Base-by-base conservation (phyloP, 2,797 vertebrate species). In the Propithecus deckenii region DNA sequence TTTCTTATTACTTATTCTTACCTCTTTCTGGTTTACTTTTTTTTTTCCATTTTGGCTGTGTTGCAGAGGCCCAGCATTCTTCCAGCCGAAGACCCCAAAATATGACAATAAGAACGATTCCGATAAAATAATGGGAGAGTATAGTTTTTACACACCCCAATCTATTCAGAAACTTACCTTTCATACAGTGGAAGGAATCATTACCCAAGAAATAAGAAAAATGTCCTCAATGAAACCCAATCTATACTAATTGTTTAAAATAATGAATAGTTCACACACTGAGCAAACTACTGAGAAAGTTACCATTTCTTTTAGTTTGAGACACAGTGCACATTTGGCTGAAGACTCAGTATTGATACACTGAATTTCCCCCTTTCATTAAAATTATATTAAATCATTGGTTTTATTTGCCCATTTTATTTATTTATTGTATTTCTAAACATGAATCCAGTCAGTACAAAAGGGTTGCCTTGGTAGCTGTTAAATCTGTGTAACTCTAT, bases 91-190 rank as follows among this genome's bases (percentile, higher is more conserved):
- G 14, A 63, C 5, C 2, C 4, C n/a, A 72, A 93, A 75, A 55
- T 76, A 86, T 15, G n/a, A 59, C 20, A 46, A 3, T 22, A 88
- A 94, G 48, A 95, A 72, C 0, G 67, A 79, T 67, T 89, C 55
- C 55, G 35, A 28, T 22, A n/a, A 95, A 67, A 57, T 30, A 81
- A 55, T 72, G 9, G 4, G 14, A 55, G 32, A 30, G 10, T 41
- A 22, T 14, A 41, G 41, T 88, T 88, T 97, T 46, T 32, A 30
- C 23, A 59, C 0, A 3, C 35, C 65, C 5, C 50, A 71, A 59
- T 52, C n/a, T 75, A 72, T 65, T 89, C 25, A 86, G n/a, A 94
- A 94, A 59, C 23, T 75, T 65, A 89, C 10, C 15, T 93, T 90
- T 89, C 23, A 80, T 32, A 11, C 22, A 67, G 18, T n/a, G 10